A percentile compares a stretch with the other conserved stretches of the same genome.
phyloP scores from a whole-genome alignment of 2,113 vertebrate genomes.

The Alaudala cheleensis region DNA sequence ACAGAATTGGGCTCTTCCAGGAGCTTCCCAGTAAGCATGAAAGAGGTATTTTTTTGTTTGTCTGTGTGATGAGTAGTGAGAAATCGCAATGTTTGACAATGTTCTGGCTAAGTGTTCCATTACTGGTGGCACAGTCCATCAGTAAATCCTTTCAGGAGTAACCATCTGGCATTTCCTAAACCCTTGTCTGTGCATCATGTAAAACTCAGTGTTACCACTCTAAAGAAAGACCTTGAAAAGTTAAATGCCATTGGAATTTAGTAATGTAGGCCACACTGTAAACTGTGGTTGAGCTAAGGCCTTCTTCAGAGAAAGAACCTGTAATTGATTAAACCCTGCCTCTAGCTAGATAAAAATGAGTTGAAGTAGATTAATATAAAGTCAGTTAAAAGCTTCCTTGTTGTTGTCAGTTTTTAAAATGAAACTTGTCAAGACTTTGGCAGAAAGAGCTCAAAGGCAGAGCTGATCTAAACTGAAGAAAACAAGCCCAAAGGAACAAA shows the following conservation, averaged over 20 bases:
- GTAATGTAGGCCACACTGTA: constrained; percentile 71
- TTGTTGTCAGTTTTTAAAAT: constrained; percentile 41
- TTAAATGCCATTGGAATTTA: constrained; percentile 68
- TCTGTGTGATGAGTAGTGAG: not conserved
- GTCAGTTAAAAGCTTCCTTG: constrained; percentile 41
- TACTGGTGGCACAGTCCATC: not conserved
- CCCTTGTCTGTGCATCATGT: constrained; percentile 10
- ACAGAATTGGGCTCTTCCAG: constrained; percentile 29
- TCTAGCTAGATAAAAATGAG: constrained; percentile 64
- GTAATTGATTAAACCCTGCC: constrained; percentile 64
- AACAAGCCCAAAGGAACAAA: constrained; percentile 12
- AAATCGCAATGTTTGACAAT: not conserved
- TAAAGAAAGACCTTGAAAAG: constrained; percentile 43
- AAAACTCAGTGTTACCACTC: constrained; percentile 42
- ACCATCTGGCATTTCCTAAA: constrained; percentile 51
- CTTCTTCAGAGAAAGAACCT: constrained; percentile 65
- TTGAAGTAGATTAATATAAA: constrained; percentile 32
- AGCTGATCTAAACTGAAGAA: constrained; percentile 28
- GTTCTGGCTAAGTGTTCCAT: not conserved
- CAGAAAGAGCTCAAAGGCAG: not conserved
- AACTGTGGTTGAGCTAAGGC: constrained; percentile 70
- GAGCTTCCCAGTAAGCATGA: constrained; percentile 15
- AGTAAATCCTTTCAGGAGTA: constrained; percentile 13
- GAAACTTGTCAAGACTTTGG: constrained; percentile 61
- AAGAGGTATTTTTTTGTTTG: not conserved